These are phyloP conservation scores for Tonatia bakeri DNA, from an alignment of 2,113 vertebrate species.

Conservation along the genomic window DNA sequence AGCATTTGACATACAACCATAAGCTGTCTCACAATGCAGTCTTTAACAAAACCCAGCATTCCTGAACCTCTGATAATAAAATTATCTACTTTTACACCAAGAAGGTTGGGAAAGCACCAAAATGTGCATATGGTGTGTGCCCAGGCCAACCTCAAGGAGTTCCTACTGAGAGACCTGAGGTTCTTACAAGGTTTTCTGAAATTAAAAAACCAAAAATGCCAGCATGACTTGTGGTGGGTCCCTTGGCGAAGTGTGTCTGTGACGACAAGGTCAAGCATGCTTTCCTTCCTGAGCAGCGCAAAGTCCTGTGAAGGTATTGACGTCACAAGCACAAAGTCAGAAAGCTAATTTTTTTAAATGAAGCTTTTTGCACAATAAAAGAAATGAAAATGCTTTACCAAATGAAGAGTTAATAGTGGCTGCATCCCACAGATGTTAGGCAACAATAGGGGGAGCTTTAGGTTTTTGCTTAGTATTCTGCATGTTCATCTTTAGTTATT, in stretches of 20 bases:
- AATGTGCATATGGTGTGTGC: not conserved
- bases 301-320: not conserved
- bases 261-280: not conserved
- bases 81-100: not conserved
- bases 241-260: not conserved
- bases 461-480: slow-evolving; percentile 79
- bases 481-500: slow-evolving; percentile 68
- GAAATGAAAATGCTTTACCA: not conserved
- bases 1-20: not conserved
- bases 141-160: not conserved
- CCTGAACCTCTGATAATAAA: not conserved
- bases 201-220: not conserved
- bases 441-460: slow-evolving; percentile 69
- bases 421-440: slow-evolving; percentile 70
- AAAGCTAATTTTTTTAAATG: not conserved
- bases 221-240: not conserved
- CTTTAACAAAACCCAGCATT: not conserved
- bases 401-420: slow-evolving; percentile 74
- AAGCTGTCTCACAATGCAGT: not conserved
- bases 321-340: not conserved
- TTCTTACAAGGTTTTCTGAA: not conserved
- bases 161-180: not conserved
- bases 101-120: not conserved
- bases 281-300: not conserved
- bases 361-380: not conserved